Conservation (phyloP, 2,113 vertebrate genomes). For the Anser brachyrhynchus region DNA sequence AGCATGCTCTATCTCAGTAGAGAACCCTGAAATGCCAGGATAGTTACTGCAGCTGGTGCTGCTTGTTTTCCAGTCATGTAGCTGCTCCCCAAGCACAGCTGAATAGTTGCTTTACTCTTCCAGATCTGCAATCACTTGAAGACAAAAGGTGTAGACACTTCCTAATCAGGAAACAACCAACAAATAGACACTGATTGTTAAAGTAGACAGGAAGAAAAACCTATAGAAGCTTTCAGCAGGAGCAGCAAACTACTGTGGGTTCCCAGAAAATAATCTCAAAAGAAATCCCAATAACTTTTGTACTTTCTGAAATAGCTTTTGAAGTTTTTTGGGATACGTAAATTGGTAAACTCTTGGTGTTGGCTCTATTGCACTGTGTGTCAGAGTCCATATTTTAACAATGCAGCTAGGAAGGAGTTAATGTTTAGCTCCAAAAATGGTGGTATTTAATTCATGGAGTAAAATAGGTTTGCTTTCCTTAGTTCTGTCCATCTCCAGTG, state of each 20-base stretch:
- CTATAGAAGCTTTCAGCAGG: neutral
- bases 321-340: neutral
- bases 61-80: neutral
- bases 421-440: neutral
- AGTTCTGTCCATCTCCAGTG: neutral
- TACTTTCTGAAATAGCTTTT: neutral
- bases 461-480: neutral
- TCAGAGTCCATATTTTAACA: neutral
- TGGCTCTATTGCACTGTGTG: neutral
- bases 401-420: neutral
- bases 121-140: neutral
- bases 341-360: neutral
- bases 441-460: neutral
- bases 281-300: neutral
- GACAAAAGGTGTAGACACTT: neutral
- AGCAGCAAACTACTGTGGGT: neutral
- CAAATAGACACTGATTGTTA: neutral
- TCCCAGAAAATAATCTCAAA: neutral
- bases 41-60: neutral
- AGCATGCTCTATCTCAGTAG: neutral
- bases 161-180: neutral
- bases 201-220: neutral
- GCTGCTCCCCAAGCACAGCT: fast-evolving
- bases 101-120: neutral
- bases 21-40: fast-evolving